Evolutionary conservation across 1,140 invertebrate species (phyloP).

Genomic region (Polypedilum pembai): DNA sequence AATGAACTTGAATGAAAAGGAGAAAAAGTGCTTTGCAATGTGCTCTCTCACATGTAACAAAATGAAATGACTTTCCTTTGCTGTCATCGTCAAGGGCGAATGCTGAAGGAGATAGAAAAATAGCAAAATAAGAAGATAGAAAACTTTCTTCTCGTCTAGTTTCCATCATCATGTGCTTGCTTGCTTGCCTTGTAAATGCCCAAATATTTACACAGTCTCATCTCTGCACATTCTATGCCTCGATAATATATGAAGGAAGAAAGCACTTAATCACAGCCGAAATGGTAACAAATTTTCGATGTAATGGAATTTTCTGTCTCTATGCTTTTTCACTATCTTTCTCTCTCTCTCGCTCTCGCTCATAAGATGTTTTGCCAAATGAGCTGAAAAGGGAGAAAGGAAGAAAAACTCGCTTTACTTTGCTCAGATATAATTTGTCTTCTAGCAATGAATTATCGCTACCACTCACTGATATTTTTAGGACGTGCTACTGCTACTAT

Average conservation of each 20-base stretch:
- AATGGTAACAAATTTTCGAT: slow-evolving; percentile 14
- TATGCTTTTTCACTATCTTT: background rate
- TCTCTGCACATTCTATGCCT: background rate
- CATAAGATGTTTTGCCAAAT: slow-evolving; percentile 1
- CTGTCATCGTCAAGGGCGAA: no score
- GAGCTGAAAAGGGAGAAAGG: background rate
- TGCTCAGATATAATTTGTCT: slow-evolving; percentile 15
- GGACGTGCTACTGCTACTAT: slow-evolving; percentile 2
- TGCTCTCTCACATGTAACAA: background rate
- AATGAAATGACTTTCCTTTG: background rate
- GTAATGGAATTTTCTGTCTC: background rate
- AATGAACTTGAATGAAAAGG: background rate
- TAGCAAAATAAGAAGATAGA: no score
- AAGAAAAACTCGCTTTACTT: background rate
- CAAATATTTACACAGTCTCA: slow-evolving; percentile 1
- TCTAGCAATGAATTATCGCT: background rate
- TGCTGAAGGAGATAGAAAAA: background rate
- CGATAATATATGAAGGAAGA: background rate
- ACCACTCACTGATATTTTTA: slow-evolving; percentile 4
- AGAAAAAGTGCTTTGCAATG: slow-evolving; percentile 5
- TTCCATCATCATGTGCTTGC: no score
- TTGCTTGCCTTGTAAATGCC: background rate
- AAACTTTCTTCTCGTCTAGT: background rate
- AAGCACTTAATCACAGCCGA: slow-evolving; percentile 16
- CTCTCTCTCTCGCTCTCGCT: no score